Percentiles rank a stretch among this genome's conserved stretches.
phyloP scores from a whole-genome alignment of 2,797 vertebrate species.

The Clamator glandarius region DNA sequence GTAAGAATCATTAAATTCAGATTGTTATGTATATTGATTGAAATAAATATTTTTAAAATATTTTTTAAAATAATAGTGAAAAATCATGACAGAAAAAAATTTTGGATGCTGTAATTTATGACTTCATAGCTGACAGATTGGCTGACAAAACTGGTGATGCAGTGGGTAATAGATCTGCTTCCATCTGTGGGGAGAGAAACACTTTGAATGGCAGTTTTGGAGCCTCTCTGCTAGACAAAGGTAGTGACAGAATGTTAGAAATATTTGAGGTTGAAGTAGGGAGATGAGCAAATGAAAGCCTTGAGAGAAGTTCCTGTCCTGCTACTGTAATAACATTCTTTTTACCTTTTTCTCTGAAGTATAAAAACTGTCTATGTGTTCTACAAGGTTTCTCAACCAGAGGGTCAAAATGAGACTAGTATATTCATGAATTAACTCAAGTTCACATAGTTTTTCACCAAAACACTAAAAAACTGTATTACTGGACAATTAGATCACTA shows the following conservation, averaged over 20 bases:
- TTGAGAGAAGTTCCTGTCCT: constrained; percentile 20
- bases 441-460: background rate
- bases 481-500: background rate
- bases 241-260: constrained; percentile 56
- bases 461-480: background rate
- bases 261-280: constrained; percentile 30
- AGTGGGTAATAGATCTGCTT: constrained; percentile 61
- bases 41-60: constrained; percentile 31
- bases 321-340: background rate
- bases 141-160: constrained; percentile 62
- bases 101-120: constrained; percentile 61
- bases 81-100: constrained; percentile 28
- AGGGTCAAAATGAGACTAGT: background rate
- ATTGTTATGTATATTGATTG: constrained; percentile 32
- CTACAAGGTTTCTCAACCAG: background rate
- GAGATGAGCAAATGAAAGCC: constrained; percentile 21
- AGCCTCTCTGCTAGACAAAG: constrained; percentile 61
- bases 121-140: constrained; percentile 66
- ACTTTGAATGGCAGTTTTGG: constrained; percentile 65
- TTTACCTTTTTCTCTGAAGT: background rate
- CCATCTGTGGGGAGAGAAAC: constrained; percentile 58
- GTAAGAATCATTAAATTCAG: constrained; percentile 22
- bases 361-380: background rate
- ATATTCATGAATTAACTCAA: background rate
- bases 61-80: constrained; percentile 29